These are phyloP conservation scores for Troides aeacus DNA, from an alignment of 2,888 invertebrate genomes.

Conservation along the genomic window DNA sequence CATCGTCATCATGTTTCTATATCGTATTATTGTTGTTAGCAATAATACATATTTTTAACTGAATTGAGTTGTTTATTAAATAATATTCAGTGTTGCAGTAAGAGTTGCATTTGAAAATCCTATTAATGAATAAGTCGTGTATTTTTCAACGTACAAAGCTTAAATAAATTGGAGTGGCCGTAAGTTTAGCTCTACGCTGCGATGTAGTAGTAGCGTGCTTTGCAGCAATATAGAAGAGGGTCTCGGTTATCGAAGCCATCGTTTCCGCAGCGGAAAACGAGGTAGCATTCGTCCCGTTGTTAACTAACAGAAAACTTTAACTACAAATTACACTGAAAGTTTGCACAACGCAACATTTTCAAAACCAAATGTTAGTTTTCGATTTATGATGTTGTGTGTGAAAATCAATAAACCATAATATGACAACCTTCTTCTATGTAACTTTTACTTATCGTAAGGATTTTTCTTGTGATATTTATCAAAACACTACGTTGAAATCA, in stretches of 20 bases:
- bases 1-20: no score
- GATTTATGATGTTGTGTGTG: neutral
- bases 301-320: constrained; percentile 54
- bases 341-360: constrained; percentile 32
- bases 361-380: neutral
- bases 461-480: no score
- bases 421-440: no score
- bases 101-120: constrained; percentile 19
- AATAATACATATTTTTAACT: no score
- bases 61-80: no score
- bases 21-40: no score
- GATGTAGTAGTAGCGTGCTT: constrained; percentile 48
- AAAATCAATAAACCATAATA: no score
- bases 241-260: constrained; percentile 56
- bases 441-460: no score
- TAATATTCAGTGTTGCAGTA: neutral
- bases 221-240: constrained; percentile 50
- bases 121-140: constrained; percentile 8
- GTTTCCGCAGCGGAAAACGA: constrained; percentile 54
- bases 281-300: constrained; percentile 46
- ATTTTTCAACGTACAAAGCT: constrained; percentile 26
- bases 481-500: no score
- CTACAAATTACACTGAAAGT: constrained; percentile 38
- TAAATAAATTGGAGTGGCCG: constrained; percentile 29
- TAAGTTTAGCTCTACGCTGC: constrained; percentile 23